Conservation (phyloP, 2,888 invertebrate species). For the Laothoe populi region DNA sequence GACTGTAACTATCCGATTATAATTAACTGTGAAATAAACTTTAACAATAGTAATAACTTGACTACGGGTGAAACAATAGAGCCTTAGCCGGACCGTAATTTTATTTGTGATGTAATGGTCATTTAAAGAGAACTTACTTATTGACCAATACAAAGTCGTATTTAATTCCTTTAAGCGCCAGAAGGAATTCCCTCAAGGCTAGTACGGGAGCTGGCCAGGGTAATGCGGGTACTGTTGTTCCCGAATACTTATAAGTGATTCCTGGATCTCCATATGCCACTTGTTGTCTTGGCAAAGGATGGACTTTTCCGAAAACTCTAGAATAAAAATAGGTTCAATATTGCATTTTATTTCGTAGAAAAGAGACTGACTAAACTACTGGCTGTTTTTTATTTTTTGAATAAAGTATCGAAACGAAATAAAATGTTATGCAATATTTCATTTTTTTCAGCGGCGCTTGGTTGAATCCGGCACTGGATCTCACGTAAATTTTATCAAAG, state of each 20-base stretch:
- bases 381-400: neutral
- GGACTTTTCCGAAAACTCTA: constrained; percentile 87
- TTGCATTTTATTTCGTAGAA: neutral
- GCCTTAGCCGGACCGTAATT: too few species aligned
- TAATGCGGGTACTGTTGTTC: constrained; percentile 85
- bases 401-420: too few species aligned
- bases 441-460: too few species aligned
- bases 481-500: too few species aligned
- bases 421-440: too few species aligned
- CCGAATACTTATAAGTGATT: constrained; percentile 87
- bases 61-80: too few species aligned
- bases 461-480: too few species aligned
- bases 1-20: too few species aligned
- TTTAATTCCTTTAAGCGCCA: constrained; percentile 75
- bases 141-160: constrained; percentile 89
- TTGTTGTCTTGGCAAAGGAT: constrained; percentile 88
- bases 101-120: too few species aligned
- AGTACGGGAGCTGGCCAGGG: constrained; percentile 85
- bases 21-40: too few species aligned
- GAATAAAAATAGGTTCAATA: constrained; percentile 35
- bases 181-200: constrained; percentile 79
- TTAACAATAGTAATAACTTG: too few species aligned
- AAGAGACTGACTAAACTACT: neutral
- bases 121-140: constrained; percentile 73
- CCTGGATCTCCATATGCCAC: constrained; percentile 88